phyloP scores from a whole-genome alignment of 30 jellyfish, hydroid and myxozoan genomes.

The Hydra vulgaris region DNA sequence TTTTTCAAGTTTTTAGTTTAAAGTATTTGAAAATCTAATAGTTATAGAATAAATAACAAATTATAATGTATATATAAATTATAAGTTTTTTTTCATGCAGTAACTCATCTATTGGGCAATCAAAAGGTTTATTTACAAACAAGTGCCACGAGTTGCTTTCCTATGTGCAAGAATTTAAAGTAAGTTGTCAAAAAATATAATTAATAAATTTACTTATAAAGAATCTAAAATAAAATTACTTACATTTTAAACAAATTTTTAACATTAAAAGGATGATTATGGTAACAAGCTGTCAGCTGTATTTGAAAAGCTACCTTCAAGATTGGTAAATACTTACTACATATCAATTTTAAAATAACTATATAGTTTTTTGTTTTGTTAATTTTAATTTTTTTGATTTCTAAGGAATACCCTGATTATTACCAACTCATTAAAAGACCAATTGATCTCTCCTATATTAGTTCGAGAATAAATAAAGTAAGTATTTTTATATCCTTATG shows the following conservation, averaged over 20 bases:
- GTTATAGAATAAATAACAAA: no score
- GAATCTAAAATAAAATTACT: no score
- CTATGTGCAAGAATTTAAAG: slow-evolving; percentile 58
- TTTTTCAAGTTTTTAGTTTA: no score
- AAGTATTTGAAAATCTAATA: no score
- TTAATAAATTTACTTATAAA: no score
- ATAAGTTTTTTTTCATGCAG: no score
- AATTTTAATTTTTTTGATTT: background rate
- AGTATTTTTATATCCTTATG: no score
- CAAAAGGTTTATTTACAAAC: slow-evolving; percentile 22
- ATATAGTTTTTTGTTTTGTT: background rate
- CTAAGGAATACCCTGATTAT: slow-evolving; percentile 94
- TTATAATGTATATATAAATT: no score
- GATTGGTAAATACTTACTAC: slow-evolving; percentile 10
- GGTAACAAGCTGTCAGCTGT: slow-evolving; percentile 14
- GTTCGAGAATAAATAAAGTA: slow-evolving; percentile 79
- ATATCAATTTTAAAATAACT: background rate
- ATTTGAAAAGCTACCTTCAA: slow-evolving; percentile 27
- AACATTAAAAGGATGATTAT: slow-evolving; percentile 17
- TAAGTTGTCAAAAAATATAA: slow-evolving; percentile 1
- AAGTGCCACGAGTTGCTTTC: slow-evolving; percentile 65
- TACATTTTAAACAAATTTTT: background rate
- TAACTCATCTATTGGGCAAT: no score
- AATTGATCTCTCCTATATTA: slow-evolving; percentile 67
- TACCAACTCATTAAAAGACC: slow-evolving; percentile 86